Base-by-base conservation (phyloP, 2,888 invertebrate genomes). In the Megastigmus dorsalis region DNA sequence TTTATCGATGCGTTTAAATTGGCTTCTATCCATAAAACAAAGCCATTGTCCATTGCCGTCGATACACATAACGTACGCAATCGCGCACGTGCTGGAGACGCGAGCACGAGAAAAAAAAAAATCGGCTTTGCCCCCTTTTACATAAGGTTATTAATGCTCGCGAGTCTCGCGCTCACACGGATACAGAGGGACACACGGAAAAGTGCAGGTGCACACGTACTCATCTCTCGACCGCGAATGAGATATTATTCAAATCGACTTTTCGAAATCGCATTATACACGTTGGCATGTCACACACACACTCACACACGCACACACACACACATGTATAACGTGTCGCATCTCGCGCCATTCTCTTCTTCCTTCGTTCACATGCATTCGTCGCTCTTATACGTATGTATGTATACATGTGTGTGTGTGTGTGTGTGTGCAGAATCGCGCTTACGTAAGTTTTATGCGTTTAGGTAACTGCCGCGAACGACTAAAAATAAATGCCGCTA, bases 401-500 rank as follows among this genome's bases (percentile, higher is more conserved):
- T 26, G 2, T 26, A 48, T 15, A 38, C 38, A 38, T 10, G 13
- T 13, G 38, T 13, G 7, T 41, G 41, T 13, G 10, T 36, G 38
- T 18, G 38, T 36, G 20, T 57, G 36, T 5, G n/a, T n/a, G 50
- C 50, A 9, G 2, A 1, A 10, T 50, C 28, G 23, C 7, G 23
- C 52, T 54, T 66, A 54, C 43, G 52, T 65, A 65, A 65, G 28
- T 6, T 50, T 38, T 41, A 55, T 43, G 66, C 67, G 67, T 67
- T 67, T 55, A 67, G 67, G 55, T 67, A 67, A 66, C 54, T 20
- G 41, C 66, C 10, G n/a, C n/a, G 18, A 41, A 30, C 28, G 68
- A 43, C 69, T 69, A 69, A 69, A 69, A 69, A 69, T 69, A 69
- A 69, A 69, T 50, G 60, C 60, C 69, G 59, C 4, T 45, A 13